Percentiles rank a stretch among this genome's conserved stretches.
Evolutionary conservation across 2,888 invertebrate genomes (phyloP).

Genomic region (Punctoribates punctum): DNA sequence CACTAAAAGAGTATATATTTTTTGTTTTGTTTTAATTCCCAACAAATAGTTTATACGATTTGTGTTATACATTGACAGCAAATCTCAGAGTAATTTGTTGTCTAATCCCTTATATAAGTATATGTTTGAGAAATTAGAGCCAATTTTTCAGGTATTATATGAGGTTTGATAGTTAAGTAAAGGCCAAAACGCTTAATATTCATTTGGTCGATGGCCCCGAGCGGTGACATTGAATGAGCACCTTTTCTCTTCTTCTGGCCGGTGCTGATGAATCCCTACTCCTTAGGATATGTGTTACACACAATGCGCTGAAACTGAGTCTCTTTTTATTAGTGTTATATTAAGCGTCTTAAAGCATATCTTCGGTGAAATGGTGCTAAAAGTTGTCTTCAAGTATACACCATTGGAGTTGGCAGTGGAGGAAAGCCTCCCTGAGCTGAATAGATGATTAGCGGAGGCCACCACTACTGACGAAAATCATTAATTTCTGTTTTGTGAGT

Average conservation of each 20-base stretch:
- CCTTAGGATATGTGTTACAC: background rate
- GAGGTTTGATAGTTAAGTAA: constrained; percentile 12
- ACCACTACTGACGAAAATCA: constrained; percentile 11
- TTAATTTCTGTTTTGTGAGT: constrained; percentile 19
- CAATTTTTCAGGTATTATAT: background rate
- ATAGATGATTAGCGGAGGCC: constrained; percentile 37
- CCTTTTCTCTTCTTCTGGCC: background rate
- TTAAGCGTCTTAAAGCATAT: background rate
- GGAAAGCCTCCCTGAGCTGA: constrained; percentile 16
- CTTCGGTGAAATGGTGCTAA: background rate
- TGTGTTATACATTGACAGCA: background rate
- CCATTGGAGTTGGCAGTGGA: background rate
- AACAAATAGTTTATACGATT: background rate
- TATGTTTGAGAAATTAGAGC: constrained; percentile 9
- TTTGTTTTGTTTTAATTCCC: too few species aligned
- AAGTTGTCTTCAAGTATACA: background rate
- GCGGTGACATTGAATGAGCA: constrained; percentile 28
- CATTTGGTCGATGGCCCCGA: constrained; percentile 21
- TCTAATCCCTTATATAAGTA: constrained; percentile 14
- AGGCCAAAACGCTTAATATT: constrained; percentile 28
- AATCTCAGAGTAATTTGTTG: constrained; percentile 23
- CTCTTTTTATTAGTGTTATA: too few species aligned
- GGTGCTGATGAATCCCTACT: background rate
- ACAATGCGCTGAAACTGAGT: constrained; percentile 1
- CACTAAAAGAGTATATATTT: too few species aligned